Evolutionary conservation across 2,113 vertebrate genomes (phyloP), one percentile per base, ranked within the genome.

Genomic region (Nematolebias whitei): DNA sequence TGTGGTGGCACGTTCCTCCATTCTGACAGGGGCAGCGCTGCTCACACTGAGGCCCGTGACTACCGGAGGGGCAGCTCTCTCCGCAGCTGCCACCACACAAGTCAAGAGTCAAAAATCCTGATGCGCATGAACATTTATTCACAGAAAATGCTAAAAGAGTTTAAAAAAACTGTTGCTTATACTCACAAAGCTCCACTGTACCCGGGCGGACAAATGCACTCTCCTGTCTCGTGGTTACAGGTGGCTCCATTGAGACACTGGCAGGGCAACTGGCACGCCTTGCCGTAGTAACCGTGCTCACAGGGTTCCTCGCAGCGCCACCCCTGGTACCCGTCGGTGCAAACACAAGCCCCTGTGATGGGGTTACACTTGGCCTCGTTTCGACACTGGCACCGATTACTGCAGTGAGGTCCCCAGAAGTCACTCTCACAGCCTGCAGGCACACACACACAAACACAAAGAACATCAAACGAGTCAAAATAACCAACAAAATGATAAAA

Each of bases 361-460:
- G 98, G 98, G 92, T 99, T 99, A 88, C 98, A 99, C 79, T 97
- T 94, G 2, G 96, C 98, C 10, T 90, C 95, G 0, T 99, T 99
- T 87, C 95, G 97, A 69, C 98, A 99, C 82, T 99, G 98, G 89
- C 98, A 99, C 1, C 96, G 95, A 86, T 96, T 99, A 87, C 96
- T 99, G 93, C 98, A 99, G 67, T 99, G 98, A 4, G 98, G 96
- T 0, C 98, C 98, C 98, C 98, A 99, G 91, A 93, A 95, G 78
- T 97, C 96, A 9, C 95, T 96, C 79, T 99, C 96, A 1, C 98
- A 99, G 53, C 98, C 98, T 99, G 93, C 26, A 77, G 87, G 79
- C 56, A 88, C 59, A 35, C 32, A 35, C 26, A 29, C 26, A 29
- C 86, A 18, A 80, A 18, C n/a, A 79, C 44, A 71, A 24, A 39